Base-by-base conservation (phyloP, 2,888 invertebrate genomes). In the Thysanoteuthis rhombus region DNA sequence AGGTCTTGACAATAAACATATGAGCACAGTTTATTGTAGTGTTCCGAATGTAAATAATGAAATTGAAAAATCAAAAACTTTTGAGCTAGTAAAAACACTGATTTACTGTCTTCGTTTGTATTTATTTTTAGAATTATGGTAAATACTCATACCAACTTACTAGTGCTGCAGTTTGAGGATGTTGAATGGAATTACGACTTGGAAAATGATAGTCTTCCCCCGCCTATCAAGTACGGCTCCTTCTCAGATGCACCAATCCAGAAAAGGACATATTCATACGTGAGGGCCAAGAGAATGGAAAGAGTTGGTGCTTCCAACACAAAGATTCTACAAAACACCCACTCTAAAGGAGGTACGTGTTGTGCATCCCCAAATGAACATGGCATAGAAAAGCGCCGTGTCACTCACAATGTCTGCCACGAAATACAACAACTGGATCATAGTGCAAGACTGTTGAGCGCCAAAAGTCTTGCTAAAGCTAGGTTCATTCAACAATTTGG, bases 91-190 rank as follows among this genome's bases (percentile, higher is more conserved):
- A 4, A 52, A 52, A 52, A 52, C 22, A 52, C 25, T 52, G 12
- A 1, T 45, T 45, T 25, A 25, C 25, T 52, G 52, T 25, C 6
- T 25, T 52, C 12, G n/a, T 75, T 75, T 91, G 2, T 39, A 40
- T 58, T 47, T 93, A 93, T 91, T 92, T 75, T 90, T 42, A 97
- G 96, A 94, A 96, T 97, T n/a, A 96, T 96, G 6, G 94, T 97
- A 91, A 97, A 97, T 94, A 97, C 97, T 19, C 95, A 95, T 90
- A 95, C 95, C 93, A 97, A 96, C 94, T 94, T 97, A 93, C 94
- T 97, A 94, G 96, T 96, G 94, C 95, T 97, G 94, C 97, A 96
- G 94, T 97, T 97, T 95, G 97, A 97, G 94, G 95, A 95, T 89
- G 95, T 97, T 1, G 96, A 96, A 42, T 97, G 96, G 96, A 96